phyloP scores from a whole-genome alignment of 2,113 vertebrate genomes.

The Poicephalus meyeri region DNA sequence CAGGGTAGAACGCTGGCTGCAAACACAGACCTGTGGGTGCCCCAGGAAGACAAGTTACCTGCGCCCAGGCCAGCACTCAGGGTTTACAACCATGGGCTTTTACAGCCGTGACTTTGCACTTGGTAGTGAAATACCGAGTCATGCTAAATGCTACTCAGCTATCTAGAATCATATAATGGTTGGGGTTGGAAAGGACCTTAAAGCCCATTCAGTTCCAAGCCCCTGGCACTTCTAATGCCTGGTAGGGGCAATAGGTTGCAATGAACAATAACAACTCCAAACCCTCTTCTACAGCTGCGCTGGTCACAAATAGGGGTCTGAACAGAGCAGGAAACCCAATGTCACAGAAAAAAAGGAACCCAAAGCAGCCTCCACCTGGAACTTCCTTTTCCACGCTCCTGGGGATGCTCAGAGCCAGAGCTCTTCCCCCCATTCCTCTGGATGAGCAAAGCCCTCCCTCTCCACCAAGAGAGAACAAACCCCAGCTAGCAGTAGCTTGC shows the following conservation, averaged over 20 bases:
- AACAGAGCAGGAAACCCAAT: not conserved
- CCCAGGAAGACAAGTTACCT: not conserved
- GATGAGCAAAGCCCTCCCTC: not conserved
- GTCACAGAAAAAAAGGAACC: not conserved
- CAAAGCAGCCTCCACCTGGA: not conserved
- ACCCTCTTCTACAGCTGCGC: not conserved
- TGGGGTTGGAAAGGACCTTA: not conserved
- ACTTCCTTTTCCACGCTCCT: not conserved
- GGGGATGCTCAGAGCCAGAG: not conserved
- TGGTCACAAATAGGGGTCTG: not conserved
- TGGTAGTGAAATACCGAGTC: not conserved
- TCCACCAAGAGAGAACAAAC: rapidly evolving
- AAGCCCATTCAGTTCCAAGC: not conserved
- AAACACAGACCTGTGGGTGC: rapidly evolving
- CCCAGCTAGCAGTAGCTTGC: not conserved
- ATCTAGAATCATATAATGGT: not conserved
- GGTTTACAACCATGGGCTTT: not conserved
- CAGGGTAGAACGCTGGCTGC: not conserved
- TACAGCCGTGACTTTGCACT: not conserved
- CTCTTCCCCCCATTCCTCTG: not conserved
- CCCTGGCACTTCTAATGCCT: not conserved
- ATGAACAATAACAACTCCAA: not conserved
- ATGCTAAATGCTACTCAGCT: not conserved
- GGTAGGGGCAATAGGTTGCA: not conserved
- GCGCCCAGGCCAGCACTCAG: rapidly evolving